Evolutionary conservation across 30 jellyfish, hydroid and myxozoan genomes (phyloP).

Genomic region (Clytia hemisphaerica): DNA sequence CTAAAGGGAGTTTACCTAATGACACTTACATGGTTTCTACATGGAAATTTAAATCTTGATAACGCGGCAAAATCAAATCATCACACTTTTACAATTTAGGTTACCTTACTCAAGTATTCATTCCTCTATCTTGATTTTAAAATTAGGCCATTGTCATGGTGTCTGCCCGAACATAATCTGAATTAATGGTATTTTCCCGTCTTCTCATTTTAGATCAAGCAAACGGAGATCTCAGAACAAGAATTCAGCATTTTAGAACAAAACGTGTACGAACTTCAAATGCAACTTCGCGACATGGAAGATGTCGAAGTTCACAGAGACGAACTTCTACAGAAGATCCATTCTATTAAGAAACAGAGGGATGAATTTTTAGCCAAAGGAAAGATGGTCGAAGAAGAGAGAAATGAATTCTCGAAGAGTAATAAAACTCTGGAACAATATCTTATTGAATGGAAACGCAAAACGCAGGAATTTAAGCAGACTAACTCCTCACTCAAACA

Average conservation of each 20-base stretch:
- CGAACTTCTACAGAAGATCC: slow-evolving; percentile 66
- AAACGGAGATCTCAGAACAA: slow-evolving; percentile 63
- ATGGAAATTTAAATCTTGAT: too few species aligned
- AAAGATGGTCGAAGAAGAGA: slow-evolving; percentile 79
- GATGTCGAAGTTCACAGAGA: slow-evolving; percentile 90
- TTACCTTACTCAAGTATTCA: not conserved
- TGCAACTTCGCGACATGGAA: slow-evolving; percentile 90
- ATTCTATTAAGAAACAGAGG: slow-evolving; percentile 55
- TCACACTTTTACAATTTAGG: not conserved
- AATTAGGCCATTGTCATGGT: too few species aligned
- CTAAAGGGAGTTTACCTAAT: too few species aligned
- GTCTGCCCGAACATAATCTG: too few species aligned
- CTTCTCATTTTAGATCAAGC: slow-evolving; percentile 39
- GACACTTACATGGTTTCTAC: too few species aligned
- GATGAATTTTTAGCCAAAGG: slow-evolving; percentile 89
- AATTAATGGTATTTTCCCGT: not conserved
- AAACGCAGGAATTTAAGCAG: slow-evolving; percentile 34
- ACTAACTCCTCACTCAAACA: slow-evolving; percentile 57
- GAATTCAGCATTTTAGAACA: slow-evolving; percentile 79
- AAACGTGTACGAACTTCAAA: slow-evolving; percentile 79
- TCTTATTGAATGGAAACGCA: slow-evolving; percentile 59
- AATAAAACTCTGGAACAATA: slow-evolving; percentile 86
- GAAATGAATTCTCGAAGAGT: slow-evolving; percentile 75
- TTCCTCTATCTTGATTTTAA: too few species aligned
- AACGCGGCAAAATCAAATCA: too few species aligned